Conservation (phyloP, 2,888 invertebrate species). For the Choreutis nemorana region DNA sequence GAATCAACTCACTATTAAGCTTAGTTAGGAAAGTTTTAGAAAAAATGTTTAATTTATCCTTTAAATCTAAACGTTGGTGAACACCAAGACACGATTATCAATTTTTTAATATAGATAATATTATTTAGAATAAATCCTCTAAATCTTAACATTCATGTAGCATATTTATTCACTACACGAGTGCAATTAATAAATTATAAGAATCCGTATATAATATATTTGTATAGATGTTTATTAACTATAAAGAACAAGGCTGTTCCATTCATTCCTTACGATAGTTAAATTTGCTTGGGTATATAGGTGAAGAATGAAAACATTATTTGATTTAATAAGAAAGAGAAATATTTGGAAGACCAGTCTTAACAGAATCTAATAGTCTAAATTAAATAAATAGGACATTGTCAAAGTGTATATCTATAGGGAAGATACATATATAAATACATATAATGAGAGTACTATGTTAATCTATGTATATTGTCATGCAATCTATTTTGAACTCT, state of each 20-base stretch:
- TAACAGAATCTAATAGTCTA: too few relatives aligned
- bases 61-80: conserved; percentile 31
- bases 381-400: too few relatives aligned
- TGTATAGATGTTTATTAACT: too few relatives aligned
- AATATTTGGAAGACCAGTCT: too few relatives aligned
- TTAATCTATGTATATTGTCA: too few relatives aligned
- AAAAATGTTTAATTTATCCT: conserved; percentile 24
- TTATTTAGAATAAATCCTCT: conserved; percentile 31
- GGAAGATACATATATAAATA: too few relatives aligned
- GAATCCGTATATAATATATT: conserved; percentile 26
- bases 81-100: conserved; percentile 41
- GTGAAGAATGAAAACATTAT: conserved; percentile 7
- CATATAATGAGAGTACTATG: too few relatives aligned
- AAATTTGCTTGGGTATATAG: conserved; percentile 57
- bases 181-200: conserved; percentile 41
- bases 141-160: conserved; percentile 44
- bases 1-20: conserved; percentile 46
- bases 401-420: too few relatives aligned
- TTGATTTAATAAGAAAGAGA: conserved; percentile 12
- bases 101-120: conserved; percentile 15
- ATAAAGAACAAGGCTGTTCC: too few relatives aligned
- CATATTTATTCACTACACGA: conserved; percentile 48
- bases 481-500: too few relatives aligned
- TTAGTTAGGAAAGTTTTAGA: conserved; percentile 28
- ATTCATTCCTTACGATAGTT: conserved; percentile 48